Percentiles rank a stretch among this genome's conserved stretches.
These are phyloP conservation scores for Bellardia pandia DNA, from an alignment of 2,888 invertebrate genomes.

Conservation along the genomic window DNA sequence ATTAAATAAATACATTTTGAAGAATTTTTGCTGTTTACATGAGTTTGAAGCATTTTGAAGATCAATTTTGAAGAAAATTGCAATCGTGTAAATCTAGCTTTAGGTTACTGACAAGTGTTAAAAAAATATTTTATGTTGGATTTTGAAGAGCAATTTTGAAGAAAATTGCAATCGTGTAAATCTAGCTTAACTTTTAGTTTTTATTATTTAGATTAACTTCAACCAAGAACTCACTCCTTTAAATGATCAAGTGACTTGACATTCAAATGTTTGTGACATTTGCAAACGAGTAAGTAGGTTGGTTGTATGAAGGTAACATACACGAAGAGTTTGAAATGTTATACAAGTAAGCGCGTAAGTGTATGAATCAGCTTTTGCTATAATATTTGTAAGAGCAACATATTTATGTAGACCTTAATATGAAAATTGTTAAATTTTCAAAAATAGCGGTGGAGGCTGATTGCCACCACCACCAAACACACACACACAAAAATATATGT, in stretches of 20 bases:
- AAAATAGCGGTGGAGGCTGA: slow-evolving; percentile 18
- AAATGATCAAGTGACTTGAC: background rate
- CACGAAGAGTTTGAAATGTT: slow-evolving; percentile 15
- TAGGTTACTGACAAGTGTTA: too few relatives aligned
- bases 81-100: too few relatives aligned
- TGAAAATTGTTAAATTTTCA: slow-evolving; percentile 24
- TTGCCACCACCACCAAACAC: background rate
- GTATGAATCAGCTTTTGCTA: slow-evolving; percentile 44
- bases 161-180: too few relatives aligned
- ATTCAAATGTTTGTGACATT: slow-evolving; percentile 75
- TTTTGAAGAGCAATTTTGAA: too few relatives aligned
- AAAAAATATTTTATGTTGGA: too few relatives aligned
- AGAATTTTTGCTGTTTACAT: too few relatives aligned
- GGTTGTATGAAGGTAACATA: background rate
- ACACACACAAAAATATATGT: background rate
- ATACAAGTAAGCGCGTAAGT: slow-evolving; percentile 42
- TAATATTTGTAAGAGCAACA: background rate
- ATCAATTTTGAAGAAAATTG: too few relatives aligned
- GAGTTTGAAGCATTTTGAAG: too few relatives aligned
- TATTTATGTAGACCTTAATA: background rate
- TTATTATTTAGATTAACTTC: background rate
- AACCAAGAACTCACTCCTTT: background rate
- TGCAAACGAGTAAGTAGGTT: slow-evolving; percentile 1
- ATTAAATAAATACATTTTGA: too few relatives aligned
- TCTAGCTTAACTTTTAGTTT: background rate